These are phyloP conservation scores for Smutsia gigantea DNA, from an alignment of 2,797 vertebrate species.

Conservation along the genomic window DNA sequence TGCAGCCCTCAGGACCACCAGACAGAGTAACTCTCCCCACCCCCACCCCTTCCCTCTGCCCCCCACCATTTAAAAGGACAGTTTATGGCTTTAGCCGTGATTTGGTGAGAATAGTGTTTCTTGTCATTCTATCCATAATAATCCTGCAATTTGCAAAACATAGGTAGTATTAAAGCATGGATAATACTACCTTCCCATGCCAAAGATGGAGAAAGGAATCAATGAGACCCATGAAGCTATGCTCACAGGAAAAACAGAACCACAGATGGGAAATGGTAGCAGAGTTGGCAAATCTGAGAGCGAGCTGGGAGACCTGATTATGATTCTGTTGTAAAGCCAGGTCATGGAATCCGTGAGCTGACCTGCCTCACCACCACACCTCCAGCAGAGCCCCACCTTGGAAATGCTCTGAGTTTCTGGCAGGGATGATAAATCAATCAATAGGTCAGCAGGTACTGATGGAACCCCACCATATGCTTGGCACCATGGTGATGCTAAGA, in stretches of 20 bases:
- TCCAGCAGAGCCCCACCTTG: background rate
- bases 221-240: slow-evolving; percentile 83
- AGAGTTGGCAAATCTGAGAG: slow-evolving; percentile 73
- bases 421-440: background rate
- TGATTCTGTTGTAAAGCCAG: slow-evolving; percentile 68
- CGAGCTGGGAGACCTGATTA: slow-evolving; percentile 47
- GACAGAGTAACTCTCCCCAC: background rate
- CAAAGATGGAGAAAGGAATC: slow-evolving; percentile 81
- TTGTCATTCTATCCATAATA: slow-evolving; percentile 73
- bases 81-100: slow-evolving; percentile 50
- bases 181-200: slow-evolving; percentile 78
- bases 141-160: slow-evolving; percentile 78
- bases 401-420: background rate
- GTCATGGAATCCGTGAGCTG: background rate
- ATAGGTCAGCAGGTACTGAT: background rate
- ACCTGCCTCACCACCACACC: background rate
- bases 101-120: slow-evolving; percentile 76
- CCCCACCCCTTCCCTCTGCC: too few species aligned
- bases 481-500: background rate
- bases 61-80: slow-evolving; percentile 48
- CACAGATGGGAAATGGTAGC: slow-evolving; percentile 69
- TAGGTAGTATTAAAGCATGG: slow-evolving; percentile 76
- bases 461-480: background rate
- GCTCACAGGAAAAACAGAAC: slow-evolving; percentile 78
- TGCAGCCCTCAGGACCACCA: background rate